Conservation (phyloP, 2,113 vertebrate species). For the Hippopotamus amphibius region DNA sequence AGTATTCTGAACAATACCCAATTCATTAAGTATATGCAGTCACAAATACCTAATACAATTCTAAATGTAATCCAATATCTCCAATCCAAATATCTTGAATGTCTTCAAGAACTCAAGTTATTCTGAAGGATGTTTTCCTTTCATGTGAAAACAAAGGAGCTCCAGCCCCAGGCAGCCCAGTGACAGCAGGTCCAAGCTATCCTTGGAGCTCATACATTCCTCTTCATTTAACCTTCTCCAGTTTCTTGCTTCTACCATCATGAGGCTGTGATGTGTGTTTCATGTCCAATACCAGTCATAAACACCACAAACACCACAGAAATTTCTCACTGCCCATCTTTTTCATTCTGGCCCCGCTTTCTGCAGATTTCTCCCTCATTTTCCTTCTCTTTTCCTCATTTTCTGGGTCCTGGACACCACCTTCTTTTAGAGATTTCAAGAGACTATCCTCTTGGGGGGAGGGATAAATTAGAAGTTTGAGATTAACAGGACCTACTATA, state of each 20-base stretch:
- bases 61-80: not conserved
- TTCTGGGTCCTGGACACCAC: not conserved
- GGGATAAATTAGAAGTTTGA: not conserved
- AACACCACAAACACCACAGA: rapidly evolving
- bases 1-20: not conserved
- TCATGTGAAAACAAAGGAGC: not conserved
- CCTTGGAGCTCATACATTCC: rapidly evolving
- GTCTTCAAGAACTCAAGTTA: not conserved
- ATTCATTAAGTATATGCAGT: not conserved
- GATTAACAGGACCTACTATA: not conserved
- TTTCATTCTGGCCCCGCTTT: not conserved
- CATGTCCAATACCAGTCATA: not conserved
- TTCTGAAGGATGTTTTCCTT: not conserved
- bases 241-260: not conserved
- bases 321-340: not conserved
- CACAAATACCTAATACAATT: not conserved
- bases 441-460: not conserved
- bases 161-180: not conserved
- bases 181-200: not conserved
- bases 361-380: not conserved
- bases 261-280: not conserved
- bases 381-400: not conserved
- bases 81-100: not conserved
- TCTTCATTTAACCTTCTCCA: no score
- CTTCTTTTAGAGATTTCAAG: not conserved